Evolutionary conservation across 2,113 vertebrate genomes (phyloP).

Genomic region (Elgaria multicarinata): DNA sequence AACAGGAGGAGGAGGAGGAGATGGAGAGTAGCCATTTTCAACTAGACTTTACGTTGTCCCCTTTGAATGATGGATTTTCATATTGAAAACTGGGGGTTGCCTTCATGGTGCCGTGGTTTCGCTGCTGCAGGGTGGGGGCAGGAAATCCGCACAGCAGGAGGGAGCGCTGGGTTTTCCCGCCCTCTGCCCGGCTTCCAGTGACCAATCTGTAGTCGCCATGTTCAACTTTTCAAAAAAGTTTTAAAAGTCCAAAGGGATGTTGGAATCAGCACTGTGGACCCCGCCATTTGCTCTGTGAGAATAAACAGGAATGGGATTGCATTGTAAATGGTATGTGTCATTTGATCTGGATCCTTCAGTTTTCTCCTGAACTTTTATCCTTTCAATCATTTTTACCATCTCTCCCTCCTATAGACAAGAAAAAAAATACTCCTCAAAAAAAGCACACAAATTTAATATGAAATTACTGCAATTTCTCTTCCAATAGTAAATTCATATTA

Average conservation of each 20-base stretch:
- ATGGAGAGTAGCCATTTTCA: not conserved
- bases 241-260: too few relatives aligned
- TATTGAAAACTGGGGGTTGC: not conserved
- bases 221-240: too few relatives aligned
- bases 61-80: not conserved
- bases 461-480: not conserved
- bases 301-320: too few relatives aligned
- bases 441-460: not conserved
- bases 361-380: not conserved
- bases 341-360: not conserved
- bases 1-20: not conserved
- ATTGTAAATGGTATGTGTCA: not conserved
- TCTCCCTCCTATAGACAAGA: not conserved
- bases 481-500: not conserved
- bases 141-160: too few relatives aligned
- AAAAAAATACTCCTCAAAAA: slow-evolving; percentile 7
- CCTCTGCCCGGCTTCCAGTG: too few relatives aligned
- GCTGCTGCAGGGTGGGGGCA: too few relatives aligned
- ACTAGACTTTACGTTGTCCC: not conserved
- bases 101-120: too few relatives aligned
- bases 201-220: too few relatives aligned
- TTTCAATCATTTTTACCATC: not conserved
- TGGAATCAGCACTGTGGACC: too few relatives aligned
- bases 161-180: too few relatives aligned
- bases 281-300: too few relatives aligned